A percentile compares a stretch with the other conserved stretches of the same genome.
These are phyloP conservation scores for Sinelater perroti DNA, from an alignment of 2,888 invertebrate genomes.

Conservation along the genomic window DNA sequence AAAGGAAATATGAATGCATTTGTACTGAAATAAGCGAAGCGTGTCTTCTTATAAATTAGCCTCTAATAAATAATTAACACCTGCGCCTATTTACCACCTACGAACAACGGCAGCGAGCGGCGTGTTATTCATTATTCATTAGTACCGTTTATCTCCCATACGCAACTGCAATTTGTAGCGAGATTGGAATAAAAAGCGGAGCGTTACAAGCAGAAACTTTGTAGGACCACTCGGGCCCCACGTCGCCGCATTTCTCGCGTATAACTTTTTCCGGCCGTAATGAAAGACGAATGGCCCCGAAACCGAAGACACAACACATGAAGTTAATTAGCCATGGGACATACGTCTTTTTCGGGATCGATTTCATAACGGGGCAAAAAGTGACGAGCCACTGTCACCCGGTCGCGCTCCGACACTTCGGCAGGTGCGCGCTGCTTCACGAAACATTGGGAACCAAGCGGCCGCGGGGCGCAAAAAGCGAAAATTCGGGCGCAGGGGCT, in stretches of 20 bases:
- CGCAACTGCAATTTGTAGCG: too few relatives aligned
- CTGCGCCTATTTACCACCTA: neutral
- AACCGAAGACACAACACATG: constrained; percentile 45
- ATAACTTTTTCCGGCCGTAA: constrained; percentile 12
- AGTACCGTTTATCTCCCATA: too few relatives aligned
- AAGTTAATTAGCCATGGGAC: constrained; percentile 51
- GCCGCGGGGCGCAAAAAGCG: constrained; percentile 49
- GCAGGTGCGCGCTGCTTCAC: constrained; percentile 51
- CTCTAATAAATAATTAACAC: constrained; percentile 11
- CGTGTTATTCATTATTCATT: neutral
- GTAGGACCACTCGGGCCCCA: neutral
- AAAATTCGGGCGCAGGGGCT: constrained; percentile 31
- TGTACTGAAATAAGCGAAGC: too few relatives aligned
- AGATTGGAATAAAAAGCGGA: neutral
- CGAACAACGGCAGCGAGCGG: neutral
- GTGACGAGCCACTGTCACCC: constrained; percentile 36
- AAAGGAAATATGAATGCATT: too few relatives aligned
- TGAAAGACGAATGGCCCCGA: constrained; percentile 32
- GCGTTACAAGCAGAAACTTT: neutral
- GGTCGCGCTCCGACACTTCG: constrained; percentile 38
- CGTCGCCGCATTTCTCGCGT: neutral
- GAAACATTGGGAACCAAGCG: constrained; percentile 53
- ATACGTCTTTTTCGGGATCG: constrained; percentile 50
- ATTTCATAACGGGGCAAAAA: constrained; percentile 42
- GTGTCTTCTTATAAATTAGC: too few relatives aligned